Evolutionary conservation across 2,113 vertebrate species (phyloP).

Genomic region (Microtus montanus): DNA sequence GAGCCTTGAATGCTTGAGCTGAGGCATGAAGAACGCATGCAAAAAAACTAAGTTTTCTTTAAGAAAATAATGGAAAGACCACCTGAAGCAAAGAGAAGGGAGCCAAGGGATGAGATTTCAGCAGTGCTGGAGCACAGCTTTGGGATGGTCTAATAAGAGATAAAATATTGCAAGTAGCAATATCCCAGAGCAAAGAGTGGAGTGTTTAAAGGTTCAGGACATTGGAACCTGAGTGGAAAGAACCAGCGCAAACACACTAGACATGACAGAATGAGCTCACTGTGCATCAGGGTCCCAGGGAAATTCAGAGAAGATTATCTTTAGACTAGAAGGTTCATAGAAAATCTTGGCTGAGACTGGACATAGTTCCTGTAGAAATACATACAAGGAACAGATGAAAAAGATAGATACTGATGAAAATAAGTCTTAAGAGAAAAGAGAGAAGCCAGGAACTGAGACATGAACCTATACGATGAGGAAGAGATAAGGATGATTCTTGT

Average conservation of each 20-base stretch:
- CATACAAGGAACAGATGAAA: background rate
- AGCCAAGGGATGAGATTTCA: background rate
- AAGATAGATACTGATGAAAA: background rate
- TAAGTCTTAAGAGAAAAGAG: background rate
- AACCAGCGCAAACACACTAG: background rate
- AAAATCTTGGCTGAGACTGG: background rate
- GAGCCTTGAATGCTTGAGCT: slow-evolving; percentile 12
- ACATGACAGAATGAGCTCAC: background rate
- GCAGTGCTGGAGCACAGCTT: background rate
- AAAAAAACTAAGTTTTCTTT: background rate
- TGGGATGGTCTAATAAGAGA: background rate
- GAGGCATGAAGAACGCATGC: background rate
- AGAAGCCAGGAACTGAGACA: background rate
- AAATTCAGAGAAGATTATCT: background rate
- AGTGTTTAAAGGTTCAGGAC: background rate
- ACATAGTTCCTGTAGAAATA: background rate
- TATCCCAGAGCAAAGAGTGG: background rate
- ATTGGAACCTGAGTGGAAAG: background rate
- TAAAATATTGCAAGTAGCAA: background rate
- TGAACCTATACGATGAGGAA: background rate
- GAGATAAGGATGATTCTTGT: background rate
- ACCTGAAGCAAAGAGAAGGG: slow-evolving; percentile 3
- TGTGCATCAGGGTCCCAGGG: background rate
- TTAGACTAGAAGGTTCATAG: background rate
- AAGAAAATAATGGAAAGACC: background rate